Evolutionary conservation across 2,797 vertebrate species (phyloP).

Genomic region (Rhinoraja longicauda): DNA sequence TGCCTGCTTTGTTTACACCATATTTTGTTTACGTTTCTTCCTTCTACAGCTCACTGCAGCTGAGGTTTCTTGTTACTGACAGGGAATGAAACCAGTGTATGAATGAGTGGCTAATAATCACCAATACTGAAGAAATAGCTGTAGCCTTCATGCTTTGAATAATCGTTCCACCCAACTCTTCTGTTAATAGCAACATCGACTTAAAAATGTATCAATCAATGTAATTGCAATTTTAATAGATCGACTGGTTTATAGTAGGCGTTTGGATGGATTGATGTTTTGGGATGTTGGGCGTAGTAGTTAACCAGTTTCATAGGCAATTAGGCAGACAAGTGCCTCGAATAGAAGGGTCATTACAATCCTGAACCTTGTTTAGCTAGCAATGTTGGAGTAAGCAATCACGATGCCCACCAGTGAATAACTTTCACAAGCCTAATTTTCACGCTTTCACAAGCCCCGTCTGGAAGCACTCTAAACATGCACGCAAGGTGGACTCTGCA

Average conservation of each 20-base stretch:
- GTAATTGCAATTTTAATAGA: neutral
- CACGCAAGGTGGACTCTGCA: too few species aligned
- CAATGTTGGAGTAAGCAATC: neutral
- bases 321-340: neutral
- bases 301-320: neutral
- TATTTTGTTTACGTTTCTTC: neutral
- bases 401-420: too few species aligned
- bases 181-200: neutral
- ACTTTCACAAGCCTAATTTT: neutral
- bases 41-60: neutral
- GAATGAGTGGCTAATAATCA: conserved; percentile 1
- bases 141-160: neutral
- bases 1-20: neutral
- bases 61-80: neutral
- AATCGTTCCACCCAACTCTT: neutral
- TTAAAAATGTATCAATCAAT: neutral
- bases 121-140: neutral
- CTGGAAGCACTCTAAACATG: too few species aligned
- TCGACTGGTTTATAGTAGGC: neutral
- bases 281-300: neutral
- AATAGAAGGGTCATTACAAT: neutral
- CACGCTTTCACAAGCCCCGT: too few species aligned
- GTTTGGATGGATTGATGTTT: neutral
- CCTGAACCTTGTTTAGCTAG: neutral
- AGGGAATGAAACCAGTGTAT: neutral